Percentiles rank a stretch among this genome's conserved stretches.
These are phyloP conservation scores for Asarcornis scutulata DNA, from an alignment of 2,113 vertebrate genomes.

Conservation along the genomic window DNA sequence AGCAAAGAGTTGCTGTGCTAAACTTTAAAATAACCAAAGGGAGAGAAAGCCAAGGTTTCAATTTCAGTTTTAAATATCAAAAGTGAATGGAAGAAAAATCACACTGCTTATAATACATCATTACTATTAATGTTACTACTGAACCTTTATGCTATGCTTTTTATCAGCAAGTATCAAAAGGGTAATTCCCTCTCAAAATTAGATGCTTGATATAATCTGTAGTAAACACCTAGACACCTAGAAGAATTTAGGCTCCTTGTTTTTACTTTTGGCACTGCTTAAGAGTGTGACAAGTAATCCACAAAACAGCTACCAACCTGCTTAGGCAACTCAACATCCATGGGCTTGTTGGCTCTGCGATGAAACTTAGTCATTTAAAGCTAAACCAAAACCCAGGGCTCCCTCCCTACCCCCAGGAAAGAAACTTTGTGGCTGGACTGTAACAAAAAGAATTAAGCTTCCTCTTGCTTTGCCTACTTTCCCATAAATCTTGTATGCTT, in stretches of 20 bases:
- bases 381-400: background rate
- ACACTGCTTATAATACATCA: background rate
- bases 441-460: background rate
- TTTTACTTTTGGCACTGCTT: background rate
- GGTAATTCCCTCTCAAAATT: background rate
- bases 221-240: background rate
- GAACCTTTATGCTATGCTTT: background rate
- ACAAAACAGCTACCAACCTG: background rate
- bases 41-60: background rate
- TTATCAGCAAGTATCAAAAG: background rate
- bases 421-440: background rate
- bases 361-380: background rate
- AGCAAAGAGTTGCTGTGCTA: background rate
- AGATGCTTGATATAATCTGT: background rate
- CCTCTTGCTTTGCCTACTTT: slow-evolving; percentile 8
- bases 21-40: background rate
- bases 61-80: background rate
- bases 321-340: slow-evolving; percentile 1
- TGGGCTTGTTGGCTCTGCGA: background rate
- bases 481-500: background rate
- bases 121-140: background rate
- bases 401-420: slow-evolving; percentile 12
- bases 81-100: background rate
- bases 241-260: slow-evolving; percentile 1
- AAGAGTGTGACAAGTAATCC: background rate